Base-by-base conservation (phyloP, 2,113 vertebrate species). In the Cyanoderma ruficeps region DNA sequence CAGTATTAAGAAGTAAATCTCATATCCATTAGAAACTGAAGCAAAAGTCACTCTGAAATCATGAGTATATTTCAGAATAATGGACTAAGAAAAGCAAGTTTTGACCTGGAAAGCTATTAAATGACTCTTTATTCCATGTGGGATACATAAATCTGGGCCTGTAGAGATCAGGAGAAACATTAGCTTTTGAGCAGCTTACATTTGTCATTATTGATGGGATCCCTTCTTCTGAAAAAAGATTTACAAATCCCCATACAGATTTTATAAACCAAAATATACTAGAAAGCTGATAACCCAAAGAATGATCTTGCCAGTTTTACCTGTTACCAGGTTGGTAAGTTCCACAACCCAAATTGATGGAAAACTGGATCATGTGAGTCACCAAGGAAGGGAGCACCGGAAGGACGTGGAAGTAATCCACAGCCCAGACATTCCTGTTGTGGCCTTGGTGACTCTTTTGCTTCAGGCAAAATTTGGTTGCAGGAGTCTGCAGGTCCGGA, bases 321-420 rank as follows among this genome's bases (percentile, higher is more conserved):
- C 99, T 99, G 98, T 99, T 99, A 75, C 98, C 98, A 61, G 99
- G 99, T 80, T 99, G 99, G 70, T 99, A 98, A 33, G 99, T 99
- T 93, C 99, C 99, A 96, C 99, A 99, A 71, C 99, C 99, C 61
- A 99, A 97, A 96, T 99, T 99, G 97, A 99, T 98, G 89, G 99
- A 99, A 97, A 99, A 99, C 88, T 99, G 99, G 87, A 98, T 98
- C 96, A 99, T 98, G 78, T 99, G 99, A 27, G 99, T 99, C 96
- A 98, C 98, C 0, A 98, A 98, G 56, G 98, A 98, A 81, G 99
- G 98, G 12, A 99, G 98, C 83, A 99, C 98, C 2, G 99, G 99
- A 46, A 99, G 98, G 94, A 99, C 96, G 1, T 99, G 99, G 98
- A 99, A 98, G 89, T 99, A 99, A 96, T 99, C 99, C 86, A 99